Evolutionary conservation across 2,888 invertebrate species (phyloP).

Genomic region (Amiota mariae): DNA sequence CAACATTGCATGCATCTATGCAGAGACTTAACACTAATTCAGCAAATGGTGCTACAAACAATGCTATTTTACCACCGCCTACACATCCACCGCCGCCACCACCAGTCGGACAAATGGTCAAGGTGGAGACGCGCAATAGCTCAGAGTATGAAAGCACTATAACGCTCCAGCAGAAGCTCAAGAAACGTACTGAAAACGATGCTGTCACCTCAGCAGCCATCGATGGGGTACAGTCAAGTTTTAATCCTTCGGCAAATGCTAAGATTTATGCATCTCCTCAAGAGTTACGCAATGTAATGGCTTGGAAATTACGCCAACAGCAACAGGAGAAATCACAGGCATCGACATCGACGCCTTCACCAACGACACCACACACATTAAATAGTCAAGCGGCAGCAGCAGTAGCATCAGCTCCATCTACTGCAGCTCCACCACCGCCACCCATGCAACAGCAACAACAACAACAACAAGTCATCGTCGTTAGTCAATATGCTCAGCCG

Average conservation of each 20-base stretch:
- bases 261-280: slow-evolving; percentile 92
- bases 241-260: slow-evolving; percentile 89
- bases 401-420: slow-evolving; percentile 36
- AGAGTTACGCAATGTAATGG: slow-evolving; percentile 84
- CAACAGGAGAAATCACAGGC: slow-evolving; percentile 48
- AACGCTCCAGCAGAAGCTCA: slow-evolving; percentile 71
- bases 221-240: slow-evolving; percentile 84
- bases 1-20: slow-evolving; percentile 73
- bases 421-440: slow-evolving; percentile 32
- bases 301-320: slow-evolving; percentile 72
- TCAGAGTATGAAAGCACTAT: slow-evolving; percentile 74
- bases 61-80: slow-evolving; percentile 79
- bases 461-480: slow-evolving; percentile 42
- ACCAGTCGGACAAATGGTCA: slow-evolving; percentile 81
- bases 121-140: slow-evolving; percentile 78
- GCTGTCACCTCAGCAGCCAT: slow-evolving; percentile 67
- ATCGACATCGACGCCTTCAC: slow-evolving; percentile 33
- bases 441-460: slow-evolving; percentile 41
- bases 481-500: slow-evolving; percentile 75
- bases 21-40: slow-evolving; percentile 72
- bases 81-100: slow-evolving; percentile 88
- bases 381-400: slow-evolving; percentile 14
- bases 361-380: slow-evolving; percentile 26
- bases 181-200: slow-evolving; percentile 68
- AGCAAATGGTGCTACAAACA: background rate